Evolutionary conservation across 2,113 vertebrate species (phyloP), one percentile per base, ranked within the genome.

Genomic region (Siniperca chuatsi): DNA sequence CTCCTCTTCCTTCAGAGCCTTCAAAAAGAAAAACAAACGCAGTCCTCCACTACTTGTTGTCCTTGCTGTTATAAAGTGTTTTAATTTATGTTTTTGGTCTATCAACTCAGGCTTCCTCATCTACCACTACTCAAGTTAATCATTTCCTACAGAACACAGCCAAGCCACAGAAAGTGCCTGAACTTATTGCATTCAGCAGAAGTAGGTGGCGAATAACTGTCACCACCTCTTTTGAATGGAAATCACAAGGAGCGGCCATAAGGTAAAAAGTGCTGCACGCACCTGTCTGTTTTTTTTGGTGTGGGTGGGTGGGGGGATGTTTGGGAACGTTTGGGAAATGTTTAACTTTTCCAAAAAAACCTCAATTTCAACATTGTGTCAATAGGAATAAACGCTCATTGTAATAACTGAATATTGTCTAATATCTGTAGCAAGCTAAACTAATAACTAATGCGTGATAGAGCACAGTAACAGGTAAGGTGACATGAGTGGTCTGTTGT

Each of bases 1-100:
- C 62, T 73, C 50, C 44, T 79, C 67, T 64, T 78, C 65, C 52
- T 79, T 94, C 85, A 91, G 88, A 94, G 90, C 90, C 86, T 87
- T 87, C 7, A 74, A 57, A 79, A 72, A 73, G 35, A 55, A 85
- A 90, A 78, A 82, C 8, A 40, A 81, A 79, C 85, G 75, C 77
- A 87, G 87, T 93, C 84, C 85, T 89, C 82, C 79, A 75, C 83
- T 29, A 61, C 65, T 66, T 67, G 37, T 87, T 84, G 70, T 88
- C 92, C 89, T 81, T 85, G 81, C 81, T 76, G 57, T 25, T 21
- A 7, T 10, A 2, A 67, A 37, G 8, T 57, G 23, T 35, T 18
- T 52, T 21, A 12, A 58, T 58, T 48, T 0, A 25, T 44, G 7
- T 29, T 54, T 62, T 46, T 2, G 0, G 48, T 48, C n/a, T 2